Percentiles rank a stretch among this genome's conserved stretches.
Conservation (phyloP, 2,888 invertebrate species). For the Germaria angustata region DNA sequence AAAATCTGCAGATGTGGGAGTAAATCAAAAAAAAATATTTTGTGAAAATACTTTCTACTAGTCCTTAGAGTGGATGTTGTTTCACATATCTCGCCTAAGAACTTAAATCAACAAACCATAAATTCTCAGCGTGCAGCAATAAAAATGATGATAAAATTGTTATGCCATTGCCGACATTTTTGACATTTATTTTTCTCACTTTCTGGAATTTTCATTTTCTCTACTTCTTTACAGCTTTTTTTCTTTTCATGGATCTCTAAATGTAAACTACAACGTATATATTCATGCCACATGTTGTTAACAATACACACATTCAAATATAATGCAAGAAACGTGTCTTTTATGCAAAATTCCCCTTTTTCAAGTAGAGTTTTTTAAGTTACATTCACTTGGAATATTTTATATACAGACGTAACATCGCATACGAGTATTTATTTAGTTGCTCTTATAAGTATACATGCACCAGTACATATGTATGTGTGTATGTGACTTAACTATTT, state of each 20-base stretch:
- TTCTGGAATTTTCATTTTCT: neutral
- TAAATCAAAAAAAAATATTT: too few species aligned
- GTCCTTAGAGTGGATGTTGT: too few species aligned
- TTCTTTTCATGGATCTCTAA: neutral
- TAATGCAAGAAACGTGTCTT: slow-evolving; percentile 63
- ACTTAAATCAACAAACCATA: neutral
- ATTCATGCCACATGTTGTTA: slow-evolving; percentile 19
- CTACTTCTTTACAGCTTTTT: neutral
- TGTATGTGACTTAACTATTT: slow-evolving; percentile 8
- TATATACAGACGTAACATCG: neutral
- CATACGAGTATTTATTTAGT: neutral
- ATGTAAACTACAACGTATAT: neutral
- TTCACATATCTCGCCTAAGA: too few species aligned
- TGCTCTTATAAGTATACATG: neutral
- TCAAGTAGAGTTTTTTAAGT: slow-evolving; percentile 45
- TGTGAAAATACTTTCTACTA: too few species aligned
- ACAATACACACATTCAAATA: slow-evolving; percentile 16
- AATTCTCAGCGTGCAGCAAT: neutral
- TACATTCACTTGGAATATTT: slow-evolving; percentile 13
- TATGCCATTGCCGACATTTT: slow-evolving; percentile 9
- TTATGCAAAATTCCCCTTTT: slow-evolving; percentile 53
- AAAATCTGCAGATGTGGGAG: too few species aligned
- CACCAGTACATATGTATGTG: neutral
- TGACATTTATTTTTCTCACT: slow-evolving; percentile 24
- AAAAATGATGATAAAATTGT: slow-evolving; percentile 3